Evolutionary conservation across 1,140 invertebrate species (phyloP), one percentile per base, ranked within the genome.

Genomic region (Scaptomyza hsui): DNA sequence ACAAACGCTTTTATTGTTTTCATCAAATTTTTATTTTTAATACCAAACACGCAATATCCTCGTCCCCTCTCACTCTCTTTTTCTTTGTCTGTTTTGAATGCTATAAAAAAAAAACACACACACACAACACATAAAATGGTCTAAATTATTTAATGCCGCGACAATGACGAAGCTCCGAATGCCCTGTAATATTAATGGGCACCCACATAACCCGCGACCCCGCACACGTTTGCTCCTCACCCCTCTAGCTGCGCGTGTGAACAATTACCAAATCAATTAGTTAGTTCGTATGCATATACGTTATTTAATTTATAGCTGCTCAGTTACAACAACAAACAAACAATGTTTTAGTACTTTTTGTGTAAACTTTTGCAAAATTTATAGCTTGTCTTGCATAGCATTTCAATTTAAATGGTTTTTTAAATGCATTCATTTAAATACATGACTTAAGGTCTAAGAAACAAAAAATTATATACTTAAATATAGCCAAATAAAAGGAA

Each of bases 181-280:
- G 51, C 49, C 59, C 65, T 53, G 37, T 32, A 53, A 69, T 48
- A 47, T 48, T 47, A 48, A 64, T 64, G 52, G 24, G 1, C 12
- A 32, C 32, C 32, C 18, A 5, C 16, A 12, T 4, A 13, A 9
- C 4, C 35, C 21, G 24, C 13, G 12, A 4, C 3, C 5, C n/a
- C 39, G 9, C 53, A 21, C 2, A 2, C 15, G 0, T 12, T 12
- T n/a, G 21, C 13, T 19, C 10, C 35, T 4, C 21, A 5, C 10
- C n/a, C 41, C 29, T 15, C 12, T 10, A 42, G 6, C 15, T 35
- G 15, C 13, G 35, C 44, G 60, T 63, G 60, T 64, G 51, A 49
- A 64, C 51, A 70, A 70, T 70, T 70, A 63, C 51, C 67, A 49
- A 64, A 64, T 64, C 67, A 70, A 70, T 70, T 70, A 70, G 44